Evolutionary conservation across 2,113 vertebrate species (phyloP).

Genomic region (Carollia perspicillata): DNA sequence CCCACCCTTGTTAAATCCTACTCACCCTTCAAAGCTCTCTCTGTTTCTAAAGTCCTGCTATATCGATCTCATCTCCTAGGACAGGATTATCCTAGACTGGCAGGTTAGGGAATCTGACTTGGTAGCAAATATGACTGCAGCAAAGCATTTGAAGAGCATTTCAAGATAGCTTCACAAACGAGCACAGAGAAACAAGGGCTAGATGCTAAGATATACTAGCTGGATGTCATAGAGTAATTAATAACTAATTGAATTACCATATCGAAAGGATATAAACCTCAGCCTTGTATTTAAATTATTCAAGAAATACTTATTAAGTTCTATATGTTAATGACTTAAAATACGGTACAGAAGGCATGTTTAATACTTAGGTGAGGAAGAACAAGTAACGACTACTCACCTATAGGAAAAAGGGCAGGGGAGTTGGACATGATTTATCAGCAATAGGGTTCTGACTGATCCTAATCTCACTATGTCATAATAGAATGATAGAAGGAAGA

Average conservation of each 20-base stretch:
- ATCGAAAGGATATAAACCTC: neutral
- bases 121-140: neutral
- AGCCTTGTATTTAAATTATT: neutral
- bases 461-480: neutral
- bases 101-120: neutral
- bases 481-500: neutral
- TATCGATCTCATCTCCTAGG: neutral
- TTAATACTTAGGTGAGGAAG: neutral
- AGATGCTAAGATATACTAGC: neutral
- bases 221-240: neutral
- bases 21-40: neutral
- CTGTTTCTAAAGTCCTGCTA: neutral
- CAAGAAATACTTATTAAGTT: neutral
- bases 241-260: neutral
- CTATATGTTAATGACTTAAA: neutral
- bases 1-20: neutral
- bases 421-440: neutral
- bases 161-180: neutral
- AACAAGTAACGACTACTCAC: neutral
- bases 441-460: neutral
- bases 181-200: neutral
- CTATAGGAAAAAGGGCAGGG: neutral
- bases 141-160: neutral
- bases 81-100: neutral
- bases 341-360: neutral